Evolutionary conservation across 2,113 vertebrate genomes (phyloP).

Genomic region (Aspiorhynchus laticeps): DNA sequence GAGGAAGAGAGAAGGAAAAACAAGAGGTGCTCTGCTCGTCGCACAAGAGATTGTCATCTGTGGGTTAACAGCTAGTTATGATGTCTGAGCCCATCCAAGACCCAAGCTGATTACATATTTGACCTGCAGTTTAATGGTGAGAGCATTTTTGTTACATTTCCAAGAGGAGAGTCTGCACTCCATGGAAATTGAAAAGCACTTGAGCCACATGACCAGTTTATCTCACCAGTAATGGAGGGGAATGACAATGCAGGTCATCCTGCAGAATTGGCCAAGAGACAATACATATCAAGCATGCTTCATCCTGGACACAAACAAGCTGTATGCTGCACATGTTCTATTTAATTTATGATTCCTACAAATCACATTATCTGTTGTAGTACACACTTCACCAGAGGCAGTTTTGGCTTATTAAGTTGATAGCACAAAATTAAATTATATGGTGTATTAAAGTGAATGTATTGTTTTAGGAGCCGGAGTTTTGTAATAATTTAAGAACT

Average conservation of each 20-base stretch:
- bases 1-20: constrained; percentile 33
- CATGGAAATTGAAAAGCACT: constrained; percentile 59
- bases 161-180: constrained; percentile 46
- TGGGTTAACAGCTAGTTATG: constrained; percentile 59
- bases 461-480: background rate
- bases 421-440: background rate
- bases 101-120: constrained; percentile 54
- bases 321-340: background rate
- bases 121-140: constrained; percentile 54
- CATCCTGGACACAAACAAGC: constrained; percentile 37
- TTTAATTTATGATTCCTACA: constrained; percentile 28
- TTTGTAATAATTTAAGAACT: background rate
- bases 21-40: constrained; percentile 46
- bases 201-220: constrained; percentile 47
- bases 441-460: background rate
- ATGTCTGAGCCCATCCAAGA: constrained; percentile 37
- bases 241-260: constrained; percentile 45
- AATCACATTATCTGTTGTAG: constrained; percentile 1
- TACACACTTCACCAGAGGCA: constrained; percentile 10
- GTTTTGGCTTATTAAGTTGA: background rate
- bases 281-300: constrained; percentile 15
- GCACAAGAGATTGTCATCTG: constrained; percentile 49
- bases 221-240: constrained; percentile 48
- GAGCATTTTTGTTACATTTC: constrained; percentile 60
- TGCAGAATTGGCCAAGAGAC: constrained; percentile 22